phyloP scores from a whole-genome alignment of 2,888 invertebrate genomes.

The Argyresthia goedartella region DNA sequence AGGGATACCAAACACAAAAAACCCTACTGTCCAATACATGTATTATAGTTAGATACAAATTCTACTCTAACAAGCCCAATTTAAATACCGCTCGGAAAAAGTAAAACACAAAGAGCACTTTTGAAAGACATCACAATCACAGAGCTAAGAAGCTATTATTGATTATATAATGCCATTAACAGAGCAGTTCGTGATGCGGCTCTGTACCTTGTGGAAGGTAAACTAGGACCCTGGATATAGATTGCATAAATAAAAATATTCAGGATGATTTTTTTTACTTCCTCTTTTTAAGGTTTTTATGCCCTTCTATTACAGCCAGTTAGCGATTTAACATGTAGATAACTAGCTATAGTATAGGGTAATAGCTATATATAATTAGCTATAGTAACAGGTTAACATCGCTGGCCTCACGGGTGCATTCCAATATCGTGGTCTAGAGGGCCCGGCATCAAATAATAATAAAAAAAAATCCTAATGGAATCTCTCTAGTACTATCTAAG shows the following conservation, averaged over 20 bases:
- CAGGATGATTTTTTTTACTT: background rate
- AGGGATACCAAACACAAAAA: background rate
- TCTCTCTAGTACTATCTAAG: conserved; percentile 23
- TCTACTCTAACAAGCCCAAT: conserved; percentile 19
- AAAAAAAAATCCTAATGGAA: conserved; percentile 27
- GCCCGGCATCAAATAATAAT: conserved; percentile 17
- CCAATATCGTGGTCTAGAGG: conserved; percentile 9
- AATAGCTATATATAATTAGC: no score
- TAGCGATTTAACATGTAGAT: no score
- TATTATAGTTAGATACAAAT: no score
- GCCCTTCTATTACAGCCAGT: no score
- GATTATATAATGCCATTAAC: conserved; percentile 28
- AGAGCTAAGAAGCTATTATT: conserved; percentile 17
- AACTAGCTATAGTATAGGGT: no score
- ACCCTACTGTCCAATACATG: background rate
- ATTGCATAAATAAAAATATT: no score
- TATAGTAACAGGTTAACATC: no score
- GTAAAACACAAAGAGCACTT: conserved; percentile 22
- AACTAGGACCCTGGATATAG: background rate
- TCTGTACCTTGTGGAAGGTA: background rate
- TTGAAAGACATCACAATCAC: conserved; percentile 9
- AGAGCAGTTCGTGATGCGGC: conserved; percentile 9
- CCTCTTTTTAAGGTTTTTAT: no score
- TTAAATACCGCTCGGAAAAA: conserved; percentile 31
- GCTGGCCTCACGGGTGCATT: no score